phyloP scores from a whole-genome alignment of 2,113 vertebrate species.

The Calypte anna region DNA sequence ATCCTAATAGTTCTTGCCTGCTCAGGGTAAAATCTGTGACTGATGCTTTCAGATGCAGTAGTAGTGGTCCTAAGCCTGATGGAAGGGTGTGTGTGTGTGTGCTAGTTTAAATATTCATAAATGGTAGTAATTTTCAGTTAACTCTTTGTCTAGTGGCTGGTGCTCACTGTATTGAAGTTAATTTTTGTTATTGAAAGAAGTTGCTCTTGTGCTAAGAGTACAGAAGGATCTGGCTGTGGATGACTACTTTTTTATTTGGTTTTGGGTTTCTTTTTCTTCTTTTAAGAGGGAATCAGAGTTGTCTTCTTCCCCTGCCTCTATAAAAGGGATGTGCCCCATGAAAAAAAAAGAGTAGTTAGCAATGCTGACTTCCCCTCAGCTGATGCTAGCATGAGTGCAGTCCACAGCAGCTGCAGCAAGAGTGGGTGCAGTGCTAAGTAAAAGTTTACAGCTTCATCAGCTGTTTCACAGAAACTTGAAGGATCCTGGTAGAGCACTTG shows the following conservation, averaged over 20 bases:
- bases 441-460: neutral
- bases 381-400: neutral
- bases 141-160: neutral
- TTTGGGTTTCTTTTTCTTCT: neutral
- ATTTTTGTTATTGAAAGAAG: neutral
- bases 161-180: neutral
- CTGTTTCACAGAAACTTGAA: neutral
- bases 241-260: neutral
- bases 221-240: neutral
- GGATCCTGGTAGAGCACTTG: neutral
- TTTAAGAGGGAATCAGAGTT: conserved; percentile 13
- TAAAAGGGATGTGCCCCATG: neutral
- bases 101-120: neutral
- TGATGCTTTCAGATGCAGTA: neutral
- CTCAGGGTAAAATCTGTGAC: neutral
- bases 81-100: neutral
- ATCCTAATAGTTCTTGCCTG: neutral
- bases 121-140: neutral
- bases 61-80: neutral
- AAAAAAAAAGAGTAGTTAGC: neutral
- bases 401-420: neutral
- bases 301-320: neutral
- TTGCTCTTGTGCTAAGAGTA: neutral
- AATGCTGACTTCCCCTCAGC: neutral
- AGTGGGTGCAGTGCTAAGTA: accelerated